These are phyloP conservation scores for Phengaris alcon DNA, from an alignment of 2,888 invertebrate species.

Conservation along the genomic window DNA sequence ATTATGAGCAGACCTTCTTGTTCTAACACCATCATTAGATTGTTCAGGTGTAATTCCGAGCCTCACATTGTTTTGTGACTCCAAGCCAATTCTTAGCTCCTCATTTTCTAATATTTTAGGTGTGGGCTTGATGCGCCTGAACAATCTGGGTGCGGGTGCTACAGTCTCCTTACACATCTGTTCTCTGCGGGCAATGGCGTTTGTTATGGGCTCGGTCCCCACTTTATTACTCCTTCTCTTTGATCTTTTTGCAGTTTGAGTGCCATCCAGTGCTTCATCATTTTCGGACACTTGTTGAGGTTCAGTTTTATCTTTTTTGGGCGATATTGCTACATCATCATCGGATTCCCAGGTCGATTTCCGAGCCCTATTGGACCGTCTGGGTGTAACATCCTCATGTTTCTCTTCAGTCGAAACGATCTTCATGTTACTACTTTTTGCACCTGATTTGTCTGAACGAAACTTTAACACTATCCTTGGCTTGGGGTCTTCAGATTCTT, in stretches of 20 bases:
- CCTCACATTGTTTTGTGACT: constrained; percentile 78
- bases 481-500: constrained; percentile 66
- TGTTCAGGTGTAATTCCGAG: constrained; percentile 65
- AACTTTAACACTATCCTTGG: constrained; percentile 82
- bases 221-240: constrained; percentile 82
- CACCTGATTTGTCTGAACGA: constrained; percentile 79
- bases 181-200: constrained; percentile 86
- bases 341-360: constrained; percentile 62
- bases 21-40: constrained; percentile 60
- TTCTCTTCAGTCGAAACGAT: constrained; percentile 71
- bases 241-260: constrained; percentile 79
- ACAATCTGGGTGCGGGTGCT: constrained; percentile 53
- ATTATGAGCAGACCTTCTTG: constrained; percentile 56
- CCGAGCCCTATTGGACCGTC: constrained; percentile 60
- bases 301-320: constrained; percentile 50
- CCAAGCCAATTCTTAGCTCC: constrained; percentile 78
- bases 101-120: constrained; percentile 83
- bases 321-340: constrained; percentile 56
- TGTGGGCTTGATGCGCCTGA: constrained; percentile 82
- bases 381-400: constrained; percentile 60
- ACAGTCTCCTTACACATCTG: constrained; percentile 81
- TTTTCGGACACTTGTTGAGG: constrained; percentile 59
- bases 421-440: constrained; percentile 75
- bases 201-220: constrained; percentile 82
- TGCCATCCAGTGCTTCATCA: constrained; percentile 60